Evolutionary conservation across 64 coral and sea anemone genomes (phyloP), one percentile per base, ranked within the genome.

Genomic region (Catalaphyllia jardinei): DNA sequence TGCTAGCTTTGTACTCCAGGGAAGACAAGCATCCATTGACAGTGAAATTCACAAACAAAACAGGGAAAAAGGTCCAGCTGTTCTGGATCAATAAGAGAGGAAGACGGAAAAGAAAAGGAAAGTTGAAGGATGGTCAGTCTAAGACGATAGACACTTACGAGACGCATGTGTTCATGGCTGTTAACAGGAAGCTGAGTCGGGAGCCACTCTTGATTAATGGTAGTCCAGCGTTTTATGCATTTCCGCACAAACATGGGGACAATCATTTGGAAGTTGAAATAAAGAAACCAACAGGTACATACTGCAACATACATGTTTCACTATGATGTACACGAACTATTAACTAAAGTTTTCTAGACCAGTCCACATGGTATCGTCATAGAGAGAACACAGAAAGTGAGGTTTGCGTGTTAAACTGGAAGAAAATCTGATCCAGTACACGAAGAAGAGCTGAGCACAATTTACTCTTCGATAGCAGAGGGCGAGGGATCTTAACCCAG

Each of bases 61-160:
- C 92, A 19, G 92, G 87, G 8, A 93, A 83, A 69, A 89, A 93
- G 52, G 86, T 89, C n/a, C 29, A 75, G 16, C 49, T 93, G n/a
- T 93, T 75, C 52, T 93, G 92, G 86, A 73, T 93, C 77, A 86
- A 93, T 78, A 89, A 93, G 18, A 93, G 76, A 89, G 92, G 92
- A 42, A 87, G 92, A 28, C 77, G 88, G 71, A 93, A 93, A 39
- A 69, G 65, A 69, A 88, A 88, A 30, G 88, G 74, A 24, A 93
- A 93, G 69, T 25, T 93, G 75, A 93, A 89, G 22, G 77, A 88
- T 76, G 86, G 92, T 20, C 72, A 89, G 10, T 83, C 86, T 10
- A 89, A 62, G 33, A 82, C 52, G 1, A 30, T 93, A 25, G 78
- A 93, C 52, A 93, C 92, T 6, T 93, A 52, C 30, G 92, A 93